Evolutionary conservation across 2,888 invertebrate genomes (phyloP).

Genomic region (Panopea generosa): DNA sequence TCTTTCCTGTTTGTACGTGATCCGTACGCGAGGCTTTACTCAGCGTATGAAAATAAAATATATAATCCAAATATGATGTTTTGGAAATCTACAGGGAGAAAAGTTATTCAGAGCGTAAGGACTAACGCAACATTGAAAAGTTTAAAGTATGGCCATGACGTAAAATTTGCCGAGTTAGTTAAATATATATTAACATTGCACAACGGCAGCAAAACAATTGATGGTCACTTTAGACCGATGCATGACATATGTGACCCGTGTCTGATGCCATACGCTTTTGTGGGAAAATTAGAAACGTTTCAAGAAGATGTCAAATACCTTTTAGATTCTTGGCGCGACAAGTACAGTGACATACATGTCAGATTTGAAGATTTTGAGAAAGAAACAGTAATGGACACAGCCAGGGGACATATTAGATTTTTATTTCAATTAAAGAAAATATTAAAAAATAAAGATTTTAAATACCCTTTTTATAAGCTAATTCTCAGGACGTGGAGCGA

Average conservation of each 20-base stretch:
- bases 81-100: conserved; percentile 63
- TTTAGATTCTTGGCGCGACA: conserved; percentile 46
- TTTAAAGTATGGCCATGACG: conserved; percentile 69
- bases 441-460: conserved; percentile 43
- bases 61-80: conserved; percentile 68
- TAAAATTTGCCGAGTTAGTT: conserved; percentile 72
- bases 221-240: conserved; percentile 69
- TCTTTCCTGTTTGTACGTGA: conserved; percentile 74
- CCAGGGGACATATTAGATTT: conserved; percentile 14
- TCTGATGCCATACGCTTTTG: conserved; percentile 62
- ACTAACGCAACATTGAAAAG: conserved; percentile 33
- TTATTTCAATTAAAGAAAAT: conserved; percentile 49
- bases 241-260: conserved; percentile 68
- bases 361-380: conserved; percentile 65
- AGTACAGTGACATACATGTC: conserved; percentile 57
- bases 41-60: conserved; percentile 75
- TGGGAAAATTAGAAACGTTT: conserved; percentile 72
- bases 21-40: conserved; percentile 70
- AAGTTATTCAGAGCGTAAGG: conserved; percentile 38
- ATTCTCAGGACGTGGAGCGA: conserved; percentile 67
- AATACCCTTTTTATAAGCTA: conserved; percentile 63
- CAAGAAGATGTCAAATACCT: conserved; percentile 59
- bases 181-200: conserved; percentile 60
- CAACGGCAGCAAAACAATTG: conserved; percentile 31
- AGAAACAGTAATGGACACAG: conserved; percentile 61